phyloP scores from a whole-genome alignment of 2,113 vertebrate genomes.

The Ornithorhynchus anatinus region DNA sequence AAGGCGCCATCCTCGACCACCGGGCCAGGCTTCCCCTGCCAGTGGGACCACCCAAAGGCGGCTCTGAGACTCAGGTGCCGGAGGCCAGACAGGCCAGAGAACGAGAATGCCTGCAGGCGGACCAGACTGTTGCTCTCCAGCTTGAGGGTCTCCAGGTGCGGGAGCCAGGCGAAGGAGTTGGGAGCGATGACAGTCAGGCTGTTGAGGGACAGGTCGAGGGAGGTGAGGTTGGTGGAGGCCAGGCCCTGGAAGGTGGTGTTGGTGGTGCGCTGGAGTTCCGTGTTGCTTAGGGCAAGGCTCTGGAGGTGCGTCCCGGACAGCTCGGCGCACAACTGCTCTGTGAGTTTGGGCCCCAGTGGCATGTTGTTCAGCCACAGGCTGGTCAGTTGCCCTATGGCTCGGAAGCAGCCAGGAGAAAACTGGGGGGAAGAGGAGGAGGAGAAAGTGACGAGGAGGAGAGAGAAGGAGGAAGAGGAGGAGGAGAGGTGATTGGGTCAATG shows the following conservation, averaged over 20 bases:
- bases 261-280: slow-evolving; percentile 64
- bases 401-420: slow-evolving; percentile 83
- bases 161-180: slow-evolving; percentile 81
- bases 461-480: background rate
- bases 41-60: slow-evolving; percentile 63
- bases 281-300: slow-evolving; percentile 75
- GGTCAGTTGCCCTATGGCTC: slow-evolving; percentile 71
- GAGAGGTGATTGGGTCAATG: background rate
- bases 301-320: slow-evolving; percentile 76
- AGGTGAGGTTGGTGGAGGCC: slow-evolving; percentile 75
- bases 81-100: slow-evolving; percentile 81
- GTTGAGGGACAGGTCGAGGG: slow-evolving; percentile 84
- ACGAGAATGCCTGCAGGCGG: slow-evolving; percentile 69
- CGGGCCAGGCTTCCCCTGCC: background rate
- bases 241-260: slow-evolving; percentile 78
- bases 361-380: slow-evolving; percentile 77
- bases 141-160: slow-evolving; percentile 73
- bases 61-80: slow-evolving; percentile 76
- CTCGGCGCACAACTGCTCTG: slow-evolving; percentile 74
- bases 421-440: slow-evolving; percentile 46
- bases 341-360: slow-evolving; percentile 56
- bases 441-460: background rate
- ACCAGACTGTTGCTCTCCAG: slow-evolving; percentile 78
- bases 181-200: slow-evolving; percentile 68
- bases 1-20: slow-evolving; percentile 85